A percentile compares a stretch with the other conserved stretches of the same genome.
phyloP scores from a whole-genome alignment of 2,888 invertebrate genomes.

The Allophyes oxyacanthae region DNA sequence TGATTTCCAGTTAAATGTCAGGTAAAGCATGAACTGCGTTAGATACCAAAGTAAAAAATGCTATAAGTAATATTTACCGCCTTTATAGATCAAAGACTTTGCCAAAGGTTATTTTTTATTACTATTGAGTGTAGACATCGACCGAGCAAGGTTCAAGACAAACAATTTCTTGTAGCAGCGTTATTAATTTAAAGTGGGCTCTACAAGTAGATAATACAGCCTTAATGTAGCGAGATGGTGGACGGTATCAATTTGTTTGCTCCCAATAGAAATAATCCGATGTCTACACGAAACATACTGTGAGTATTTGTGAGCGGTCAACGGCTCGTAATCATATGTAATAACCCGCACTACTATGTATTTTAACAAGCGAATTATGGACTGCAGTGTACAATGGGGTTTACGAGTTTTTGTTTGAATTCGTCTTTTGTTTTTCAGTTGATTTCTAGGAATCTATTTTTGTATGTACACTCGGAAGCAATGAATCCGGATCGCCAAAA shows the following conservation, averaged over 20 bases:
- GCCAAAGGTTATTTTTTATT: neutral
- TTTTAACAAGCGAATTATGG: constrained; percentile 63
- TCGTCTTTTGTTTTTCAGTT: no score
- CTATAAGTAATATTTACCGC: no score
- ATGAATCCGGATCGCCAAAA: no score
- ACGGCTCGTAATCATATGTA: constrained; percentile 69
- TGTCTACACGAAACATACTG: constrained; percentile 55
- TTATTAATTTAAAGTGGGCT: constrained; percentile 61
- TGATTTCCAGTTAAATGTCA: constrained; percentile 1
- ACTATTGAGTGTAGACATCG: neutral
- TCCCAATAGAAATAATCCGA: constrained; percentile 48
- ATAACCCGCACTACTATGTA: constrained; percentile 59
- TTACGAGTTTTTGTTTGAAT: constrained; percentile 27
- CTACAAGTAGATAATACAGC: constrained; percentile 54
- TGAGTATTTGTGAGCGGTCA: constrained; percentile 65
- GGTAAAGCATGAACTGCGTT: no score
- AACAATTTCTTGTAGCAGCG: constrained; percentile 42
- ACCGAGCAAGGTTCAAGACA: constrained; percentile 24
- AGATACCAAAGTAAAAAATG: no score
- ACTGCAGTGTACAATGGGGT: constrained; percentile 44
- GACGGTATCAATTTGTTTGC: constrained; percentile 59
- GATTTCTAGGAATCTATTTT: no score
- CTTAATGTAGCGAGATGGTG: constrained; percentile 43
- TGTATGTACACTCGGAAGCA: no score
- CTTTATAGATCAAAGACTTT: neutral